phyloP scores from a whole-genome alignment of 2,113 vertebrate genomes.

The Gavialis gangeticus region DNA sequence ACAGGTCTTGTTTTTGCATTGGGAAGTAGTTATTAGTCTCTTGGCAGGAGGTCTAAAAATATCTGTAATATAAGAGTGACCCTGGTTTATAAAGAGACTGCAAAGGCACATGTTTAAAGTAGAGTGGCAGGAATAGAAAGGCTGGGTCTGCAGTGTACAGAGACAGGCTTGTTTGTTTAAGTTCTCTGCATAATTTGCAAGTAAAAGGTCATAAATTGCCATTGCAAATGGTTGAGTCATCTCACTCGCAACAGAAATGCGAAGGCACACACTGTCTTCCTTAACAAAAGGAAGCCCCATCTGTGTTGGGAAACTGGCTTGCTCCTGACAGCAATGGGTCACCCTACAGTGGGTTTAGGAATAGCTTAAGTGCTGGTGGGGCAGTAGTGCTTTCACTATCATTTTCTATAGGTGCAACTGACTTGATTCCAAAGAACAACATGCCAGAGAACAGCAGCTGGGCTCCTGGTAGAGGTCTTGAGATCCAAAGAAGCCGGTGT shows the following conservation, averaged over 20 bases:
- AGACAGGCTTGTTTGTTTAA: background rate
- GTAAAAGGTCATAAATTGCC: constrained; percentile 36
- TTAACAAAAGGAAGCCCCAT: background rate
- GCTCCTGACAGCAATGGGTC: background rate
- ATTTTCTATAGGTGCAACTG: no score
- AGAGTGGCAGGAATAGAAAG: background rate
- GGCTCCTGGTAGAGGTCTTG: no score
- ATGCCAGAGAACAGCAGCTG: background rate
- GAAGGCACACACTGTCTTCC: background rate
- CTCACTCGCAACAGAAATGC: background rate
- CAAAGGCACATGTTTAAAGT: fast-evolving
- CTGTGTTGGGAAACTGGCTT: background rate
- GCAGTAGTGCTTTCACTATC: background rate
- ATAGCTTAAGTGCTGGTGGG: background rate
- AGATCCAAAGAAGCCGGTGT: no score
- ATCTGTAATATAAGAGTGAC: background rate
- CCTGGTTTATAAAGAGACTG: background rate
- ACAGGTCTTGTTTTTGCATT: background rate
- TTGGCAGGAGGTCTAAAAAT: background rate
- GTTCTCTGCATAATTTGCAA: background rate
- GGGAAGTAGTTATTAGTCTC: background rate
- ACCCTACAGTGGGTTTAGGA: background rate
- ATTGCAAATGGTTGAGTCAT: constrained; percentile 30
- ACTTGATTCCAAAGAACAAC: no score
- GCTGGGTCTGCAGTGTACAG: background rate